Evolutionary conservation across 2,888 invertebrate genomes (phyloP), one percentile per base, ranked within the genome.

Genomic region (Calliopum simillimum): DNA sequence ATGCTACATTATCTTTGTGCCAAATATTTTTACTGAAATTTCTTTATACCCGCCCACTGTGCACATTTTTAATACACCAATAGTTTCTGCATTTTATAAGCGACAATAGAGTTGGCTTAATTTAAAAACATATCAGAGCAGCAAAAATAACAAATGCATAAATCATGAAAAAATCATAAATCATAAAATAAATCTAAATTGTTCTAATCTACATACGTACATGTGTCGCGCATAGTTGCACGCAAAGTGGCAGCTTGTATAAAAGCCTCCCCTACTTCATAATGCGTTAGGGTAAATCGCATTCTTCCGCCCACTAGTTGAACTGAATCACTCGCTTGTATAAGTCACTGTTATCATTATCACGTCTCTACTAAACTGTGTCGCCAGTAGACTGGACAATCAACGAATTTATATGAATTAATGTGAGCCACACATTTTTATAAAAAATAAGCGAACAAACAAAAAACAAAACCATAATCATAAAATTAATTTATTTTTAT

Each of bases 281-380:
- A 23, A 53, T 53, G 53, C 53, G 53, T 53, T 21, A 21, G 53
- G 21, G 23, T 53, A 53, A 23, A 53, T 53, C 21, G 23, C 53
- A 53, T 53, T 53, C 53, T 53, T 53, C 53, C 53, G 53, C 53
- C 53, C 53, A 53, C 53, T 19, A 53, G 21, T 53, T 53, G 21
- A 53, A 23, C 21, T 53, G 11, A 21, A 8, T 23, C 16, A 19
- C 33, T 33, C 4, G 33, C 1, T 16, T 16, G 53, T 51, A 47
- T 6, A 19, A 16, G 53, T 53, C 14, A 19, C 11, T 53, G 11
- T 53, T 21, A 53, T 33, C 33, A 33, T 33, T 33, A 8, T 8
- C 33, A 33, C 33, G 33, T 33, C 33, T 33, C 33, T 8, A 33
- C 33, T 33, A 33, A 33, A 33, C 33, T 33, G 33, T 33, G 33